Evolutionary conservation across 2,113 vertebrate genomes (phyloP), one percentile per base, ranked within the genome.

Genomic region (Vulpes lagopus): DNA sequence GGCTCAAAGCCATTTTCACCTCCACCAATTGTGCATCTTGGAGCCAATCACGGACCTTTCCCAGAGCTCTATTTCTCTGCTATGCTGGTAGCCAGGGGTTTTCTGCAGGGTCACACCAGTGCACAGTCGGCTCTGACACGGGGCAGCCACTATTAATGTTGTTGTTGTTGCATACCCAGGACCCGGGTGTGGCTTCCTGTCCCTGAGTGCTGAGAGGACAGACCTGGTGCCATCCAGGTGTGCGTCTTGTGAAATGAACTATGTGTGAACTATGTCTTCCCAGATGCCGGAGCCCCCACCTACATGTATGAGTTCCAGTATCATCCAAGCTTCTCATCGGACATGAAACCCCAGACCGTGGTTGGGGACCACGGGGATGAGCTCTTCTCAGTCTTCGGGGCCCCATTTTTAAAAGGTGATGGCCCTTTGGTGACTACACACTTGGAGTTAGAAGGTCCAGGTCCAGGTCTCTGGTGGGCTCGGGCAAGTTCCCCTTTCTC

Each of bases 271-370:
- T 23, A 0, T 98, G 43, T 95, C 55, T 81, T n/a, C 1, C 35
- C 88, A 99, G 99, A 99, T 60, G 96, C 97, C 0, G 99, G 99
- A 1, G 98, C 92, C 15, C 97, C 90, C 35, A 97, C 95, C 51
- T 98, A 95, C 84, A 25, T 99, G 91, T 99, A 99, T 23, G 98
- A 99, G 97, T 99, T 99, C 95, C 97, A 98, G 83, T 96, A 99
- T 55, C 11, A 76, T 23, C 98, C 98, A 0, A 94, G 71, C 19
- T 64, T 98, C 2, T 11, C 96, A 1, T 12, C 93, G 30, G 22
- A 59, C 60, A 1, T 23, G 76, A 97, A 20, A 43, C 93, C 99
- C 15, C 98, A 97, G 89, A 99, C 96, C 17, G 98, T 99, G 32
- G 57, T 89, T 0, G 71, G 90, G 8, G 99, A 99, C 96, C 99